A percentile compares a stretch with the other conserved stretches of the same genome.
Evolutionary conservation across 1,140 invertebrate genomes (phyloP).

Genomic region (Listronotus oregonensis): DNA sequence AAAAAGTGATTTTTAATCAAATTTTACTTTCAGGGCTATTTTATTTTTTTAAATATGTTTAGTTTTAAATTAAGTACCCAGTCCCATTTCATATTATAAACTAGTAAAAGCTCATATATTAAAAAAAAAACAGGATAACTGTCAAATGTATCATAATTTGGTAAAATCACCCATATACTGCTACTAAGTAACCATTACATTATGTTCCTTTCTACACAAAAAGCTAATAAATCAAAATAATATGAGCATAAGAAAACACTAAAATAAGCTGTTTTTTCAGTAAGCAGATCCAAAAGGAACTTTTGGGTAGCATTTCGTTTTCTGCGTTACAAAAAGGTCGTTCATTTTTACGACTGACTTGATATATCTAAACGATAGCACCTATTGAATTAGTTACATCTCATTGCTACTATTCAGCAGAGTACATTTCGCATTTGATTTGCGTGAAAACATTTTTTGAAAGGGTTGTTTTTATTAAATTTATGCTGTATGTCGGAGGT

Average conservation of each 20-base stretch:
- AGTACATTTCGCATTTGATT: constrained; percentile 39
- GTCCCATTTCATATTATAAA: too few species aligned
- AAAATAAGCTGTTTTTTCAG: constrained; percentile 17
- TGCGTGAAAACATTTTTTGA: constrained; percentile 31
- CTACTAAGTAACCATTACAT: background rate
- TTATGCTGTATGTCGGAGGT: constrained; percentile 11
- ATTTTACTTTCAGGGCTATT: too few species aligned
- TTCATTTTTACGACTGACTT: constrained; percentile 39
- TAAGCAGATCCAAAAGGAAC: constrained; percentile 22
- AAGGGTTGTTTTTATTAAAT: constrained; percentile 23
- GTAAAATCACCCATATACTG: too few species aligned
- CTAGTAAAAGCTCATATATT: too few species aligned
- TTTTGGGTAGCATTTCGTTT: constrained; percentile 3
- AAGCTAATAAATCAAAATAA: constrained; percentile 9
- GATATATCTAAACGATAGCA: constrained; percentile 40
- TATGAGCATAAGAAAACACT: constrained; percentile 2
- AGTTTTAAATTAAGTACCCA: too few species aligned
- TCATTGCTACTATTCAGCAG: constrained; percentile 39
- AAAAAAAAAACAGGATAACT: too few species aligned
- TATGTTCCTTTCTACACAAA: background rate
- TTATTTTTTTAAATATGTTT: too few species aligned
- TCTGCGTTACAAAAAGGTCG: constrained; percentile 20
- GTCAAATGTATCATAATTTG: too few species aligned
- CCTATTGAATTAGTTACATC: constrained; percentile 43
- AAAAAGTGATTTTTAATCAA: too few species aligned